These are phyloP conservation scores for Daboia siamensis DNA, from an alignment of 2,113 vertebrate genomes.

Conservation along the genomic window DNA sequence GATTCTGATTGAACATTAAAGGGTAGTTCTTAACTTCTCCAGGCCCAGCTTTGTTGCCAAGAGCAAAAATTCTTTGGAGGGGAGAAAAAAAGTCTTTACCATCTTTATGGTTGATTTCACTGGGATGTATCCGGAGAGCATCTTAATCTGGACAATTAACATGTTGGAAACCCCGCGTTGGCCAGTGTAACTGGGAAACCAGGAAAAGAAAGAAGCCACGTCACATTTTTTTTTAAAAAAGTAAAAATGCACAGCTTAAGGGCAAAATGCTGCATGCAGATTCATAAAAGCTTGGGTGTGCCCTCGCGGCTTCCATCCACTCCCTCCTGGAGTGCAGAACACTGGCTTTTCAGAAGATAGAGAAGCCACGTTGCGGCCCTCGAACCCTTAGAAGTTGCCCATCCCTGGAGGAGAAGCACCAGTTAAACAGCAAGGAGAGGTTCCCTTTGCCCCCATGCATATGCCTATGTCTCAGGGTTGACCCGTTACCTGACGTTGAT, in stretches of 20 bases:
- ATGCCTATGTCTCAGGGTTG: background rate
- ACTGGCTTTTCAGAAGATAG: background rate
- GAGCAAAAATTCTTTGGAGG: background rate
- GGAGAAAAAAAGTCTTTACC: constrained; percentile 26
- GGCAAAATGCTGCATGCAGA: background rate
- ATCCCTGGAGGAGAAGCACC: background rate
- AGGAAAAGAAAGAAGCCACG: background rate
- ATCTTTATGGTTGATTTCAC: constrained; percentile 47
- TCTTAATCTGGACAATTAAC: constrained; percentile 65
- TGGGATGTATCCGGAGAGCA: constrained; percentile 66
- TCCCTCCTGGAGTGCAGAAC: background rate
- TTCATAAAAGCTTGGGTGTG: background rate
- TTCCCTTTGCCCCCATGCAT: background rate
- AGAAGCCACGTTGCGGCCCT: background rate
- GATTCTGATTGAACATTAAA: background rate
- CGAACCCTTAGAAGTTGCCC: background rate
- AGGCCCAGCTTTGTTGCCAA: background rate
- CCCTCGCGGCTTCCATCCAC: background rate
- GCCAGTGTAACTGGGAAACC: constrained; percentile 58
- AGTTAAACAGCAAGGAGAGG: background rate
- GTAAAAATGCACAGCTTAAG: background rate
- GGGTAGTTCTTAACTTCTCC: background rate
- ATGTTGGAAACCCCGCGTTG: constrained; percentile 60
- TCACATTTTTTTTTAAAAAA: background rate
- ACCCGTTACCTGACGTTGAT: constrained; percentile 64